These are phyloP conservation scores for Prietella phreatophila DNA, from an alignment of 2,113 vertebrate genomes.

Conservation along the genomic window DNA sequence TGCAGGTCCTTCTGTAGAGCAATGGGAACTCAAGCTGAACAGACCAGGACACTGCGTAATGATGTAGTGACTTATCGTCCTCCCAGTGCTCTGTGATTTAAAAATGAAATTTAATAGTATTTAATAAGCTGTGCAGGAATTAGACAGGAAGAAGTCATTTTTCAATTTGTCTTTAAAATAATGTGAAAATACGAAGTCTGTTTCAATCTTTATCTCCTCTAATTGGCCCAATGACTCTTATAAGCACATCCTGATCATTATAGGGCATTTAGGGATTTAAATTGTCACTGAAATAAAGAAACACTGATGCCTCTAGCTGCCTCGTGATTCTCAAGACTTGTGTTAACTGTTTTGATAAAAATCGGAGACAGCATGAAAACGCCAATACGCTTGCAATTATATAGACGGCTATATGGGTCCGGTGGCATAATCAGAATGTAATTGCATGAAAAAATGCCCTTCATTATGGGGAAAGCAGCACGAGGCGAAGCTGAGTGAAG, in stretches of 20 bases:
- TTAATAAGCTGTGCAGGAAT: conserved; percentile 33
- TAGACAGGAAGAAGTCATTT: conserved; percentile 11
- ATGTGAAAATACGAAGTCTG: background rate
- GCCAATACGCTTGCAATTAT: conserved; percentile 16
- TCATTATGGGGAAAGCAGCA: background rate
- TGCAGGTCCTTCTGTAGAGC: conserved; percentile 53
- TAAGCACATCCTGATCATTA: background rate
- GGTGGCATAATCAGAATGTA: conserved; percentile 1
- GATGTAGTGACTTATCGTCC: conserved; percentile 51
- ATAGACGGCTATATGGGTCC: background rate
- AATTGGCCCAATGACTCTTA: background rate
- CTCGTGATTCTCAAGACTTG: background rate
- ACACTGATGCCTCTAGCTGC: background rate
- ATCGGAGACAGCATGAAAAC: conserved; percentile 6
- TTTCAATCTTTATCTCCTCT: background rate
- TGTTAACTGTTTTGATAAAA: conserved; percentile 24
- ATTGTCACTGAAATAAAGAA: background rate
- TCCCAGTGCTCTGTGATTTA: conserved; percentile 45
- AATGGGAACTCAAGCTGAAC: conserved; percentile 43
- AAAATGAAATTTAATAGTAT: conserved; percentile 38
- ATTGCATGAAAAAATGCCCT: conserved; percentile 1
- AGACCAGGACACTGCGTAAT: conserved; percentile 34
- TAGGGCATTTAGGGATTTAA: background rate
- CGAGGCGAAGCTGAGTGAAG: background rate
- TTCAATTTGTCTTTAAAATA: conserved; percentile 1